phyloP scores from a whole-genome alignment of 1,140 invertebrate species.

The Myzus persicae region DNA sequence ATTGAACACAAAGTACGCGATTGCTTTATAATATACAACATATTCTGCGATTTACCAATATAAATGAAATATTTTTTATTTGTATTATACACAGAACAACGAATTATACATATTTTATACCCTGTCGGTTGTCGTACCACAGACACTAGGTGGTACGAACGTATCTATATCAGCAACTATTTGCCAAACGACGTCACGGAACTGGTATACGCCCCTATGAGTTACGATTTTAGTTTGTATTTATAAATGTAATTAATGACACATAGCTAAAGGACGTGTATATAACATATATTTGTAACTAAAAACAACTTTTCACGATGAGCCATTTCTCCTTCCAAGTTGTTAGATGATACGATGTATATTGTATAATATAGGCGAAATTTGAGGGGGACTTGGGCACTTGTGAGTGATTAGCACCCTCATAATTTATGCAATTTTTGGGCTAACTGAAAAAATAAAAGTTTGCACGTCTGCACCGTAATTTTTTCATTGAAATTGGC shows the following conservation, averaged over 20 bases:
- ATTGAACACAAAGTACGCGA: background rate
- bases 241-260: slow-evolving; percentile 8
- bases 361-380: too few relatives aligned
- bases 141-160: slow-evolving; percentile 45
- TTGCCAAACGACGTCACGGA: background rate
- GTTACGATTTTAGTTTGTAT: background rate
- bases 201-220: slow-evolving; percentile 24
- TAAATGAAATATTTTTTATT: background rate
- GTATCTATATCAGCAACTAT: background rate
- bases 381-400: too few relatives aligned
- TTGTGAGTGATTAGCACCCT: too few relatives aligned
- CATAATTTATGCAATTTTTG: too few relatives aligned
- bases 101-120: slow-evolving; percentile 11
- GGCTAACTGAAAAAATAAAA: too few relatives aligned
- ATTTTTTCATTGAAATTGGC: too few relatives aligned
- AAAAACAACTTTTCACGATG: background rate
- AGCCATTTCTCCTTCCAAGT: background rate
- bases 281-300: background rate
- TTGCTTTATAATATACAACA: background rate
- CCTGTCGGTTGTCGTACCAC: background rate
- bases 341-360: background rate
- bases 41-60: background rate
- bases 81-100: background rate
- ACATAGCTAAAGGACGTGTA: background rate
- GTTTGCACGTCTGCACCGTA: too few relatives aligned